Evolutionary conservation across 2,797 vertebrate genomes (phyloP), one percentile per base, ranked within the genome.

Genomic region (Anomalospiza imberbis): DNA sequence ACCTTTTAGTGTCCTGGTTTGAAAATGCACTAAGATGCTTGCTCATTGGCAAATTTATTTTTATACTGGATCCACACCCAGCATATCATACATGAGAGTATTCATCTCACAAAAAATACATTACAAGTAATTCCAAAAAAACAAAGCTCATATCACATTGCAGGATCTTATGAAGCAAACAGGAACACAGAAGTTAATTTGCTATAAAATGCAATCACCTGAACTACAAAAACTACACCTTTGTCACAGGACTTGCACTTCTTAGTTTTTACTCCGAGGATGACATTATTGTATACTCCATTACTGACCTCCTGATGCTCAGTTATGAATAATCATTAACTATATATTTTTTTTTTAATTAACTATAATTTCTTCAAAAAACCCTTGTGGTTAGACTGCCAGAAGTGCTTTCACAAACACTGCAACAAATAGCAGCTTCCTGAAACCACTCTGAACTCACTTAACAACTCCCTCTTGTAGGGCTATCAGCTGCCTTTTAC

Each of bases 361-460:
- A 51, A 51, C 50, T 51, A 51, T 26, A 29, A 29, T 40, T 72
- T 83, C 25, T 88, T 57, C 0, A 11, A 51, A 80, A 53, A 45
- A 32, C 4, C 34, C 20, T 38, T 57, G 45, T 86, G 50, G 54
- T 74, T 84, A 71, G 47, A 77, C 25, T 42, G 31, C 3, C 62
- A 90, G 72, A 74, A 83, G 24, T 36, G 25, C n/a, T 96, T 75
- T 85, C 55, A 65, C 62, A 91, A 91, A 44, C 32, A 38, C 10
- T 8, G 21, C 57, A 85, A 55, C 36, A 77, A 85, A 86, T 31
- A 66, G 57, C 57, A 88, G 32, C 40, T 74, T 58, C 40, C 42
- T 63, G 36, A 87, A 94, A 82, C 22, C 36, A 24, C 31, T 12
- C 25, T 42, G 38, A 38, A 71, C 34, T 70, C 89, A 42, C 38